Conservation (phyloP, 2,888 invertebrate species). For the Dendrolimus pini region DNA sequence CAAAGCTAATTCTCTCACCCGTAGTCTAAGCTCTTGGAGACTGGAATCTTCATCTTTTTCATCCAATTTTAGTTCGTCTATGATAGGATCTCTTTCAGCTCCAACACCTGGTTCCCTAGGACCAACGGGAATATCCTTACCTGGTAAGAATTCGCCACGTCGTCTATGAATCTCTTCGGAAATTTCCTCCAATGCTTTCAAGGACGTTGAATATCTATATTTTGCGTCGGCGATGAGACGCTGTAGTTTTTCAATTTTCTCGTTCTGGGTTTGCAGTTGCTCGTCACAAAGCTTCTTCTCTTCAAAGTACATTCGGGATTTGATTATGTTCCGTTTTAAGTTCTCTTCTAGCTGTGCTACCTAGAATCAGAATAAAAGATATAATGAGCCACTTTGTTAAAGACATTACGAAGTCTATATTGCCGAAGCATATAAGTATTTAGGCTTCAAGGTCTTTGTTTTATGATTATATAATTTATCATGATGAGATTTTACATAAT, state of each 20-base stretch:
- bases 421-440: too few species aligned
- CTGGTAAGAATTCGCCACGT: slow-evolving; percentile 70
- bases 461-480: too few species aligned
- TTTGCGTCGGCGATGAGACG: slow-evolving; percentile 88
- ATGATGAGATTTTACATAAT: too few species aligned
- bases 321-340: slow-evolving; percentile 87
- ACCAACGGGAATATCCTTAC: slow-evolving; percentile 66
- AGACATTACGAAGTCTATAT: too few species aligned
- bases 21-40: slow-evolving; percentile 80
- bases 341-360: slow-evolving; percentile 89
- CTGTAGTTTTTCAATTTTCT: slow-evolving; percentile 88
- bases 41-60: slow-evolving; percentile 73
- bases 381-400: too few species aligned
- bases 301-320: slow-evolving; percentile 94
- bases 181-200: slow-evolving; percentile 91
- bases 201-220: slow-evolving; percentile 86
- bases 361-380: slow-evolving; percentile 35
- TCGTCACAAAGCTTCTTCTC: slow-evolving; percentile 91
- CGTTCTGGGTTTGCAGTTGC: slow-evolving; percentile 90
- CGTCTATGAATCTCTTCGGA: slow-evolving; percentile 93
- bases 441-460: too few species aligned
- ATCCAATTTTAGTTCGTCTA: slow-evolving; percentile 47
- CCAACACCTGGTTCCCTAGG: slow-evolving; percentile 85
- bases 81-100: slow-evolving; percentile 78
- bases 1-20: slow-evolving; percentile 83